phyloP scores from a whole-genome alignment of 1,140 invertebrate species.

The Dysdera silvatica region DNA sequence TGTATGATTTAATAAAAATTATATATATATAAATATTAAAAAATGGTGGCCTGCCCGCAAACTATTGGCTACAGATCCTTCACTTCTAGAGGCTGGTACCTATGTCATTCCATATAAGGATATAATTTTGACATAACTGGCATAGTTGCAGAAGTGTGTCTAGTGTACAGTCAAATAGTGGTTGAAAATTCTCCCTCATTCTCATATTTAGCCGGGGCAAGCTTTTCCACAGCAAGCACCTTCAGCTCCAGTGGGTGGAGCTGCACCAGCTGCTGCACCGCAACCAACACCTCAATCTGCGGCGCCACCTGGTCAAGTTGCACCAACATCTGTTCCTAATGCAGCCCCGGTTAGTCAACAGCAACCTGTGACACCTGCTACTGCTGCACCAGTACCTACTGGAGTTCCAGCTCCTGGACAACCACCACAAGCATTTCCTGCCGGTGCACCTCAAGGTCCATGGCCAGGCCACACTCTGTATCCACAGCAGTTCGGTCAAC shows the following conservation, averaged over 20 bases:
- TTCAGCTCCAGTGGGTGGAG: slow-evolving; percentile 1
- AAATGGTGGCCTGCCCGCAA: too few relatives aligned
- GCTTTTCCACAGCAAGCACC: slow-evolving; percentile 14
- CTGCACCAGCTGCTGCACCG: slow-evolving; percentile 8
- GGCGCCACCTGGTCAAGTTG: slow-evolving; percentile 14
- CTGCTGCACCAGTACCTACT: slow-evolving; percentile 17
- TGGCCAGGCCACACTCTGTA: neutral
- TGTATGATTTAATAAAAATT: too few relatives aligned
- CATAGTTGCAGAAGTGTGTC: too few relatives aligned
- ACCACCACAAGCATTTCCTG: slow-evolving; percentile 16
- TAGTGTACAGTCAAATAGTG: too few relatives aligned
- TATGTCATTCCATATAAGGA: too few relatives aligned
- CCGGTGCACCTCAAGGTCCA: slow-evolving; percentile 16
- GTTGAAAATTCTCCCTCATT: too few relatives aligned
- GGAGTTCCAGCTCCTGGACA: slow-evolving; percentile 23
- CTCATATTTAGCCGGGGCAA: slow-evolving; percentile 9
- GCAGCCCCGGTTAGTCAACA: slow-evolving; percentile 18
- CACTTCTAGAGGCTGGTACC: too few relatives aligned
- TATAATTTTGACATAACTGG: too few relatives aligned
- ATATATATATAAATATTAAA: too few relatives aligned
- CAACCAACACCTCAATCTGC: slow-evolving; percentile 14
- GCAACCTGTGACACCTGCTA: slow-evolving; percentile 12
- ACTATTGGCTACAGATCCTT: too few relatives aligned
- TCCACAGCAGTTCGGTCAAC: slow-evolving; percentile 4
- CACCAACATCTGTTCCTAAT: slow-evolving; percentile 16